Conservation (phyloP, 1,140 invertebrate genomes). For the Cherax quadricarinatus region DNA sequence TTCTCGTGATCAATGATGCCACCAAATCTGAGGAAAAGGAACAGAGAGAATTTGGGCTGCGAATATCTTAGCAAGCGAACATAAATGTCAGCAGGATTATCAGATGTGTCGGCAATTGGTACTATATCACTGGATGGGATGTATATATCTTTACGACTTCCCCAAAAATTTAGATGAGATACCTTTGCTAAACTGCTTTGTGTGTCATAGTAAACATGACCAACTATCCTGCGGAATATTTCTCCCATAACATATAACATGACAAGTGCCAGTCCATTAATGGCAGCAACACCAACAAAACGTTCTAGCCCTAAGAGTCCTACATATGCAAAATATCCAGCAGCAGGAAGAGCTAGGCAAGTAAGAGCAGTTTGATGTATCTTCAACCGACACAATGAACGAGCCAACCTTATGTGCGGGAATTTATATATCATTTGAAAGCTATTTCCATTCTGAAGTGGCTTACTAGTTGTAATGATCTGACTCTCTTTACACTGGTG, state of each 20-base stretch:
- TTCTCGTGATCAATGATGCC: constrained; percentile 44
- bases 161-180: constrained; percentile 65
- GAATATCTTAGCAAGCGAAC: constrained; percentile 40
- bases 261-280: constrained; percentile 29
- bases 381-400: constrained; percentile 85
- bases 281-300: background rate
- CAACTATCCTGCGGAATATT: constrained; percentile 51
- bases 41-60: constrained; percentile 28
- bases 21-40: constrained; percentile 58
- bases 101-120: constrained; percentile 45
- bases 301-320: background rate
- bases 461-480: background rate
- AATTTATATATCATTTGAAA: constrained; percentile 79
- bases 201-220: constrained; percentile 39
- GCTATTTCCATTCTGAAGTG: background rate
- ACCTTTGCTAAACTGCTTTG: constrained; percentile 30
- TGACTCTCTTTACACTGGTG: background rate
- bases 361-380: constrained; percentile 56
- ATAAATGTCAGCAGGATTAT: constrained; percentile 33
- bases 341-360: constrained; percentile 29
- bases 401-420: constrained; percentile 85
- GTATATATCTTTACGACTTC: constrained; percentile 37
- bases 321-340: constrained; percentile 1
- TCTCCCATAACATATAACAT: constrained; percentile 68
- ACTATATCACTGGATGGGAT: constrained; percentile 46